Conservation (phyloP, 2,797 vertebrate genomes). For the Thripadectes ignobilis region DNA sequence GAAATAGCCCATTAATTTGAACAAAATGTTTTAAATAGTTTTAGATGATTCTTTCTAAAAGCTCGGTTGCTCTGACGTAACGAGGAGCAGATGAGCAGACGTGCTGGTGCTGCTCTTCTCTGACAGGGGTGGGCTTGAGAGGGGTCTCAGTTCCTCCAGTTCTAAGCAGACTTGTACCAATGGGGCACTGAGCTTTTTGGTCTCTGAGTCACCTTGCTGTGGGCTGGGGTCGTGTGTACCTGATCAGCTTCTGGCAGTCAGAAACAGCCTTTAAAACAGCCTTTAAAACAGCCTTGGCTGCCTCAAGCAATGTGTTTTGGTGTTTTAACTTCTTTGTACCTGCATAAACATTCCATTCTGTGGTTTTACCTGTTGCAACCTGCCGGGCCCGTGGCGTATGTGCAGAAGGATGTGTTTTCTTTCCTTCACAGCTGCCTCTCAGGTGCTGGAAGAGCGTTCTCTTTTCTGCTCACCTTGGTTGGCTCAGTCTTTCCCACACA, state of each 20-base stretch:
- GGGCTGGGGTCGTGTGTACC: neutral
- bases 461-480: fast-evolving
- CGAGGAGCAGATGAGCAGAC: neutral
- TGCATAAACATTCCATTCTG: fast-evolving
- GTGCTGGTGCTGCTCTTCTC: neutral
- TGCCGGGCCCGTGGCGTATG: fast-evolving
- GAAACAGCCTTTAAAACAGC: fast-evolving
- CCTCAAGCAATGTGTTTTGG: fast-evolving
- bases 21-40: constrained; percentile 35
- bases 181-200: neutral
- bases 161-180: fast-evolving
- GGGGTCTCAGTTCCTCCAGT: neutral
- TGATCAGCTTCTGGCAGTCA: neutral
- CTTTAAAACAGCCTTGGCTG: fast-evolving
- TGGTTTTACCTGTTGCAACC: neutral
- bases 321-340: fast-evolving
- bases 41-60: neutral
- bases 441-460: neutral
- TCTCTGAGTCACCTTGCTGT: neutral
- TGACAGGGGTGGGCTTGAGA: neutral
- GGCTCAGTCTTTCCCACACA: neutral
- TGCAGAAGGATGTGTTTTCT: neutral
- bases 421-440: neutral
- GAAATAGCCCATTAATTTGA: constrained; percentile 62
- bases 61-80: neutral